Evolutionary conservation across 2,888 invertebrate species (phyloP), one percentile per base, ranked within the genome.

Genomic region (Hetaerina titia): DNA sequence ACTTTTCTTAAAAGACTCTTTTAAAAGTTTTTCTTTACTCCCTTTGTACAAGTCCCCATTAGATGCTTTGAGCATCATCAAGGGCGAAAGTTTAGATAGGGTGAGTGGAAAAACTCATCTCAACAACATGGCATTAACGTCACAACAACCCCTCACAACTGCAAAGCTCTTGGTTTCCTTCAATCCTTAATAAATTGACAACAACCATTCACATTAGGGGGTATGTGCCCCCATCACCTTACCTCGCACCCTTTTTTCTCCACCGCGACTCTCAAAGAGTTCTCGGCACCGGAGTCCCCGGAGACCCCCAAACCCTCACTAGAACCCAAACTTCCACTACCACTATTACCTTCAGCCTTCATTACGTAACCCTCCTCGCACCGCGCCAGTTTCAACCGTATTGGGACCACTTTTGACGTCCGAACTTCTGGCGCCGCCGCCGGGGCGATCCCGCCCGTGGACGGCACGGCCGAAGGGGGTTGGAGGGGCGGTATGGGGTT

Each of bases 311-410:
- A 31, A 57, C 63, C 90, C n/a, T 22, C 87, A 64, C 95, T 94
- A 45, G 94, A 94, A 69, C 95, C 95, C 88, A 95, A 95, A 95
- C 95, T 95, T 95, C 95, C 95, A 60, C 95, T 95, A 69, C 95
- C 95, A 95, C 94, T 95, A 88, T 95, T 95, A 95, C 96, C 95
- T 94, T 96, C 96, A 94, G 96, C 96, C 95, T 97, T 97, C 95
- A 97, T 97, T 95, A 97, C 97, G 96, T 97, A 98, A 95, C 99
- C 99, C 96, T 98, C 98, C 95, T 98, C 98, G 96, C 98, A 98
- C 95, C 98, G 98, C 94, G 98, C 98, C 96, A 99, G 96, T 97
- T 99, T 99, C 97, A 99, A 97, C 96, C 98, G 98, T 96, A 99
- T 98, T 22, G 98, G 98, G 69, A 88, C 69, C 96, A 98, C 97